Evolutionary conservation across 35 echinoderm and acorn worm genomes (phyloP).

Genomic region (Eucidaris tribuloides): DNA sequence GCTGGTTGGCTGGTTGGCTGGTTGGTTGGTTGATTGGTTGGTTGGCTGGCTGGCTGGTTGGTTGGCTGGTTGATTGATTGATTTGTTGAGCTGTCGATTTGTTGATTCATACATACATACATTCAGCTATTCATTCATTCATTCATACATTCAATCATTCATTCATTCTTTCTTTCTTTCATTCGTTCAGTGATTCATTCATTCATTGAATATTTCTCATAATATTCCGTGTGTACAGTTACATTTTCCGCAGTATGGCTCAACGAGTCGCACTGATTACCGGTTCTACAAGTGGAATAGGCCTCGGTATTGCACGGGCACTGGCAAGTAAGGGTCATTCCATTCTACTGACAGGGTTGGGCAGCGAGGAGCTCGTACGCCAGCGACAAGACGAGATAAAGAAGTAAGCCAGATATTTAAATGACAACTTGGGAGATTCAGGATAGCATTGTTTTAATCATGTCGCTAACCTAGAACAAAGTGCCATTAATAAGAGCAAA

Average conservation of each 20-base stretch:
- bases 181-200: too few species aligned
- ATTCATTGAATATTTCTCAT: too few species aligned
- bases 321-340: slow-evolving; percentile 36
- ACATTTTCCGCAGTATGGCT: slow-evolving; percentile 25
- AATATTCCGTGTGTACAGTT: too few species aligned
- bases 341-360: slow-evolving; percentile 51
- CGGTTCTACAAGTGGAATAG: slow-evolving; percentile 59
- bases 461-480: not conserved
- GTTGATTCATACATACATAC: too few species aligned
- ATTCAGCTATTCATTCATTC: too few species aligned
- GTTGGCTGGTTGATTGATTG: too few species aligned
- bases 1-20: too few species aligned
- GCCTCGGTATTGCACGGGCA: slow-evolving; percentile 36
- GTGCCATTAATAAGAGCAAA: not conserved
- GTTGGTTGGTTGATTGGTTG: too few species aligned
- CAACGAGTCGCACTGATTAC: slow-evolving; percentile 39
- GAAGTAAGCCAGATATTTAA: not conserved
- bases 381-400: not conserved
- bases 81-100: too few species aligned
- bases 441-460: not conserved
- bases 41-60: too few species aligned
- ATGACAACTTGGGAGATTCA: not conserved
- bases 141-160: too few species aligned
- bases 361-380: not conserved
- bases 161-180: too few species aligned